phyloP scores from a whole-genome alignment of 2,113 vertebrate genomes.

The Sula dactylatra region DNA sequence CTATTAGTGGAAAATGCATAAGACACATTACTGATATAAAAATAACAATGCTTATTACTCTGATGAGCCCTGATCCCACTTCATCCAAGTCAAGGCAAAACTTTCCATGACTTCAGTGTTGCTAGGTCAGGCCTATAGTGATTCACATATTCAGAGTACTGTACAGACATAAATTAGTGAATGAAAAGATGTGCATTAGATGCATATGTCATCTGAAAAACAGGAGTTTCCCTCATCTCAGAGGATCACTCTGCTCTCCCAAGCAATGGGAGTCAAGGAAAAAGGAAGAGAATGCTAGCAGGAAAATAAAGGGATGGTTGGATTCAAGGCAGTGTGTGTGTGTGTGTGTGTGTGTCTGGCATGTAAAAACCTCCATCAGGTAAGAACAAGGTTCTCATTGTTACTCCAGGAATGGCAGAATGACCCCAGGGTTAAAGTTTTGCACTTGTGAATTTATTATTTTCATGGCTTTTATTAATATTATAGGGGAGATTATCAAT shows the following conservation, averaged over 20 bases:
- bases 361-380: neutral
- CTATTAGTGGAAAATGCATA: neutral
- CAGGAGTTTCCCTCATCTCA: neutral
- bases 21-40: constrained; percentile 33
- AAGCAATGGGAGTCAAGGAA: neutral
- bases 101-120: neutral
- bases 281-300: neutral
- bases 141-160: neutral
- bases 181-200: neutral
- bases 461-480: constrained; percentile 52
- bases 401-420: constrained; percentile 7
- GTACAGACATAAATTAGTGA: neutral
- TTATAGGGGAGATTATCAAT: neutral
- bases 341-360: neutral
- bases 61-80: neutral
- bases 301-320: neutral
- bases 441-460: constrained; percentile 55
- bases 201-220: neutral
- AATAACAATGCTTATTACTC: constrained; percentile 36
- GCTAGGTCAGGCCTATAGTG: neutral
- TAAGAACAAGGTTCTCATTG: neutral
- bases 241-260: neutral
- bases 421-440: constrained; percentile 13
- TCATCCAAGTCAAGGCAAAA: neutral
- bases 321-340: neutral